Evolutionary conservation across 2,888 invertebrate species (phyloP).

Genomic region (Sminthurinus aureus): DNA sequence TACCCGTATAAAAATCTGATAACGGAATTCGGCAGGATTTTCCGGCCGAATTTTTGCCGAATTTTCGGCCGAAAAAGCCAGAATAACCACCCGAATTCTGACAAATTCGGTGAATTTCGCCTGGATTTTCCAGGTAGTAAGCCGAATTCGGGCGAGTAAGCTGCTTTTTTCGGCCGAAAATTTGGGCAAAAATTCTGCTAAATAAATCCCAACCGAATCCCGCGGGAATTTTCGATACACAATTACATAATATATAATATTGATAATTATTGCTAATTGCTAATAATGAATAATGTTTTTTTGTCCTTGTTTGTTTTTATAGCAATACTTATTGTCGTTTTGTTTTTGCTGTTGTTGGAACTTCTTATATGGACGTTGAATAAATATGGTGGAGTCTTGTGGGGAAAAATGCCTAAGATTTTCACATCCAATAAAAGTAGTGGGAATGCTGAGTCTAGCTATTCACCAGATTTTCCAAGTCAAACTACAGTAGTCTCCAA

Average conservation of each 20-base stretch:
- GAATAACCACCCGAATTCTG: neutral
- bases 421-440: neutral
- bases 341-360: neutral
- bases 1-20: too few species aligned
- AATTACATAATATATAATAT: too few species aligned
- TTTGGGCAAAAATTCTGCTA: neutral
- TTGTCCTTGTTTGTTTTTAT: neutral
- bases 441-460: neutral
- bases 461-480: neutral
- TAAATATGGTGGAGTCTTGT: neutral
- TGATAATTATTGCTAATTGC: neutral
- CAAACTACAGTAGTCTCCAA: neutral
- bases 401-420: neutral
- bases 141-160: too few species aligned
- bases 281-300: neutral
- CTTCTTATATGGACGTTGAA: neutral
- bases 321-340: conserved; percentile 11
- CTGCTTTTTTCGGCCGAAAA: neutral
- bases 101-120: too few species aligned
- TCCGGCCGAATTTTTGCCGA: too few species aligned
- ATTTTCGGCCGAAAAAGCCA: too few species aligned
- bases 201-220: conserved; percentile 1
- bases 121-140: too few species aligned
- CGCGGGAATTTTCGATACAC: too few species aligned
- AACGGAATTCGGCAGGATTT: neutral